These are phyloP conservation scores for Dicranocentrus wangi DNA, from an alignment of 2,888 invertebrate genomes.

Conservation along the genomic window DNA sequence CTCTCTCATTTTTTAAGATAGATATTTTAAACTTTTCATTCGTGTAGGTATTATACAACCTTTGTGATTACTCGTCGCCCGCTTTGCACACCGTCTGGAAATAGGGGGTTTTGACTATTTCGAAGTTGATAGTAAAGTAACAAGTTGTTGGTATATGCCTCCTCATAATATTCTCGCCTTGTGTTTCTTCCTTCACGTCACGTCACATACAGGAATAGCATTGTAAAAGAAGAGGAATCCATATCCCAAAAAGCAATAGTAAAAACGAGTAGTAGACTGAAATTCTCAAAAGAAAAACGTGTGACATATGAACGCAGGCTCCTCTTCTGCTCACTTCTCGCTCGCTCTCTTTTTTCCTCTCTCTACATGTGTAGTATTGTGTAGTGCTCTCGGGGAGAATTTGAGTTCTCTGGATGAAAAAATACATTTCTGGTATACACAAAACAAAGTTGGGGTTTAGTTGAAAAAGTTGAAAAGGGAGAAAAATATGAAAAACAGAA, in stretches of 20 bases:
- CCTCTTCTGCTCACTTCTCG: conserved; percentile 12
- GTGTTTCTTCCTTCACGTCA: conserved; percentile 29
- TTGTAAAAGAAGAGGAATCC: conserved; percentile 38
- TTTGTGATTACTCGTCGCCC: too few species aligned
- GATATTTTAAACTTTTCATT: too few species aligned
- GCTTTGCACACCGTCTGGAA: too few species aligned
- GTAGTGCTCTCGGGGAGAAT: neutral
- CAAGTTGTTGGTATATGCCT: conserved; percentile 61
- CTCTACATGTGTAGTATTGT: neutral
- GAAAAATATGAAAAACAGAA: conserved; percentile 60
- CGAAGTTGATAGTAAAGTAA: conserved; percentile 58
- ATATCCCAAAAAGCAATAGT: conserved; percentile 14
- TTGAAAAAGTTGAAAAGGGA: conserved; percentile 42
- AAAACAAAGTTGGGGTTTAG: conserved; percentile 42
- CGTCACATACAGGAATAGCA: conserved; percentile 21
- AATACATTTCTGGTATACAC: conserved; percentile 30
- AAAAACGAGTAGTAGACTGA: conserved; percentile 39
- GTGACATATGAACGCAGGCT: conserved; percentile 65
- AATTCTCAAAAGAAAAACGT: conserved; percentile 59
- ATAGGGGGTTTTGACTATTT: conserved; percentile 33
- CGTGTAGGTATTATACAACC: too few species aligned
- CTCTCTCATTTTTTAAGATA: neutral
- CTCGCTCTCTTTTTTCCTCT: conserved; percentile 8
- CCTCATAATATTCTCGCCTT: conserved; percentile 51
- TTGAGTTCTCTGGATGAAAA: conserved; percentile 20